Evolutionary conservation across 2,888 invertebrate species (phyloP), one percentile per base, ranked within the genome.

Genomic region (Phalera bucephala): DNA sequence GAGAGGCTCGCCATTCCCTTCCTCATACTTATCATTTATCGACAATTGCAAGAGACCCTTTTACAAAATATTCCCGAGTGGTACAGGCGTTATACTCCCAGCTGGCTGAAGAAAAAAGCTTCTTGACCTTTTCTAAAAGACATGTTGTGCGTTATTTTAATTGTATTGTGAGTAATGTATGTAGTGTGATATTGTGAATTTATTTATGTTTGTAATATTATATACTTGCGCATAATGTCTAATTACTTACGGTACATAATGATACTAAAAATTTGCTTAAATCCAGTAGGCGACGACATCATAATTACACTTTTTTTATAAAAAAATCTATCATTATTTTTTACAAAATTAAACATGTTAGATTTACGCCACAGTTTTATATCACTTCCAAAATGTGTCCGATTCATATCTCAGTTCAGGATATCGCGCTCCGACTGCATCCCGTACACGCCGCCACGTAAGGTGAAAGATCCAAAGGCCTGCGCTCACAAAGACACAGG

Each of bases 1-100:
- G 95, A 95, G 68, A 90, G 94, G 49, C 89, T 95, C 30, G 95
- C 95, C n/a, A 91, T 96, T 54, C 96, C 96, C 19, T 92, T 96
- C 55, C 90, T 96, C 42, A 89, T 93, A 23, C 85, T 96, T 1
- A 92, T 96, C 75, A 92, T 95, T 30, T 96, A 95, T 73, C 91
- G 96, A 39, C 95, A 95, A 69, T 72, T 95, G 45, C 92, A 94
- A 65, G 93, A 94, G 66, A 93, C 93, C 36, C 72, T 95, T 13
- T 70, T 85, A 33, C 77, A 83, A 40, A 87, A 90, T 72, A 85
- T 92, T 60, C 93, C 93, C 32, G 85, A 88, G 51, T 93, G 92
- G 93, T 69, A 92, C 38, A 61, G 55, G 36, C 72, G 68, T 36
- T 71, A 83, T 54, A 77, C 80, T 41, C 88, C 88, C 31, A 68